A percentile compares a stretch with the other conserved stretches of the same genome.
Conservation (phyloP, 2,888 invertebrate species). For the Eilema griseolum region DNA sequence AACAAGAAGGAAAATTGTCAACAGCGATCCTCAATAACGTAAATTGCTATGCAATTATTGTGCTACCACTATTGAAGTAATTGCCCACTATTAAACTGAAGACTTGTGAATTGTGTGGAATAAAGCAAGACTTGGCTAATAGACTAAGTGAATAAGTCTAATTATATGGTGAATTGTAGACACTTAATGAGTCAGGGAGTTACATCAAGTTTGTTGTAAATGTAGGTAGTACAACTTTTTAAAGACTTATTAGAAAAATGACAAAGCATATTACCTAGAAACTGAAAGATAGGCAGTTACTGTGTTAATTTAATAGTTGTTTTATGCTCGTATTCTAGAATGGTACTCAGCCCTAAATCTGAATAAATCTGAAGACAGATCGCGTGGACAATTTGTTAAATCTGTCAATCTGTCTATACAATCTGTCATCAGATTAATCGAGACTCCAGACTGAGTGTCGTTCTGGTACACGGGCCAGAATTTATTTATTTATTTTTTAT, state of each 20-base stretch:
- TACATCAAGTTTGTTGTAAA: not conserved
- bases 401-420: no score
- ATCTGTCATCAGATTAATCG: no score
- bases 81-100: conserved; percentile 52
- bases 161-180: conserved; percentile 1
- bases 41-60: conserved; percentile 58
- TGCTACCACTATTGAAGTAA: conserved; percentile 43
- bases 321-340: no score
- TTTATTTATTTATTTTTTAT: no score
- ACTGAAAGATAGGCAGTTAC: no score
- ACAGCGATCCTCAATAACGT: conserved; percentile 48
- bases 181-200: not conserved
- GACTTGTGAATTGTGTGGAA: conserved; percentile 37
- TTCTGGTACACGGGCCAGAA: no score
- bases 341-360: no score
- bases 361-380: no score
- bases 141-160: conserved; percentile 17
- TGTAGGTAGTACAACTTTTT: not conserved
- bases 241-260: not conserved
- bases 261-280: no score
- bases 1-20: conserved; percentile 56
- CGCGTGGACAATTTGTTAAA: no score
- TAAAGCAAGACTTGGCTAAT: conserved; percentile 30
- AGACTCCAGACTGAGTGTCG: no score
- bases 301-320: no score